Percentiles rank a stretch among this genome's conserved stretches.
These are phyloP conservation scores for Hyaena hyaena DNA, from an alignment of 2,113 vertebrate genomes.

Conservation along the genomic window DNA sequence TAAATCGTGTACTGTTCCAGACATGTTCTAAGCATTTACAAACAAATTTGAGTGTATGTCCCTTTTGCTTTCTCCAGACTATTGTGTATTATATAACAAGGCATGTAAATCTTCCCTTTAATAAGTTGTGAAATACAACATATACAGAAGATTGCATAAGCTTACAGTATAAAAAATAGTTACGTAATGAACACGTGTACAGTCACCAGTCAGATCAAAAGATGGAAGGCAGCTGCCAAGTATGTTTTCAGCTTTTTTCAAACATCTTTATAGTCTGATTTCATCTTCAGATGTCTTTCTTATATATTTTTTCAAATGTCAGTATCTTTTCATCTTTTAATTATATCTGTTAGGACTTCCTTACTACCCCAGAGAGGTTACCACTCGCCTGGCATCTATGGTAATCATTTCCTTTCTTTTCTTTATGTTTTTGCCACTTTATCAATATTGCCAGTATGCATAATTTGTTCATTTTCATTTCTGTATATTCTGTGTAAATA, in stretches of 20 bases:
- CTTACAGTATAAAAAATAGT: neutral
- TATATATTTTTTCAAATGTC: neutral
- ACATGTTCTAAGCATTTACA: neutral
- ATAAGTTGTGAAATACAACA: neutral
- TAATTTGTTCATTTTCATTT: conserved; percentile 25
- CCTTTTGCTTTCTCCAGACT: neutral
- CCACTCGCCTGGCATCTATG: neutral
- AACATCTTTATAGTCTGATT: neutral
- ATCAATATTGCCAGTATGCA: neutral
- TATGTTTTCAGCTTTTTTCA: neutral
- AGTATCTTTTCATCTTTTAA: neutral
- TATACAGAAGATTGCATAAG: neutral
- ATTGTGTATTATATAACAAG: neutral
- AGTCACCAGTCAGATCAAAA: neutral
- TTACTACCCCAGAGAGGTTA: neutral
- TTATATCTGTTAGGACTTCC: neutral
- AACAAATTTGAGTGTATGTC: neutral
- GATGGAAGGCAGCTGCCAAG: neutral
- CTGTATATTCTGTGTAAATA: neutral
- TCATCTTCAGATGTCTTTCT: neutral
- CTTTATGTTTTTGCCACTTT: neutral
- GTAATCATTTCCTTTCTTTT: neutral
- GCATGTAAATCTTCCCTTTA: neutral
- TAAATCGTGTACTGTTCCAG: neutral
- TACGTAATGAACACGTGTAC: neutral